Conservation (phyloP, 2,113 vertebrate genomes). For the Aplodontia rufa region DNA sequence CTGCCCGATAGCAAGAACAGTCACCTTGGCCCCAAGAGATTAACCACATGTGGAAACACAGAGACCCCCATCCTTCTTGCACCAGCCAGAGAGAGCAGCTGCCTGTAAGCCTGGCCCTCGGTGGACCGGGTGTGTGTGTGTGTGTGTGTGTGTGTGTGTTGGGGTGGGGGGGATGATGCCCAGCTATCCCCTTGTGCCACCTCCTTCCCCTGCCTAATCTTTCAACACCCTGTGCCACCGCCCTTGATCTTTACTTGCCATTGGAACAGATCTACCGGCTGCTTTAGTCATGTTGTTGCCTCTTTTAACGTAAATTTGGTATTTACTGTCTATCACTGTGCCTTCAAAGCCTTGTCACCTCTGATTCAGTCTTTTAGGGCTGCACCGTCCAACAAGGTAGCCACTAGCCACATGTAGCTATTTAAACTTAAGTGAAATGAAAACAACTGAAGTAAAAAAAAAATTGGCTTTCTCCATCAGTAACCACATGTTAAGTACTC, state of each 20-base stretch:
- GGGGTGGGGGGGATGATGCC: background rate
- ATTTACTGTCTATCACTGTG: background rate
- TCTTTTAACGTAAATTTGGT: slow-evolving; percentile 3
- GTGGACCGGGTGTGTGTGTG: background rate
- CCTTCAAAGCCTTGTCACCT: background rate
- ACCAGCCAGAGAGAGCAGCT: background rate
- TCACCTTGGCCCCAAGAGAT: slow-evolving; percentile 55
- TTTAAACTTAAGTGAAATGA: background rate
- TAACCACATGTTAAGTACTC: background rate
- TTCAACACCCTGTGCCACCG: background rate
- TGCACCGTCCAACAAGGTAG: background rate
- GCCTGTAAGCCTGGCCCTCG: background rate
- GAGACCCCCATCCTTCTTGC: slow-evolving; percentile 40
- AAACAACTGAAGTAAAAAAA: background rate
- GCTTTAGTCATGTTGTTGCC: background rate
- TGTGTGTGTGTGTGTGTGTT: no score
- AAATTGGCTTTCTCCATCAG: background rate
- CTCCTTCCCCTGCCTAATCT: background rate
- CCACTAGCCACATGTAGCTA: background rate
- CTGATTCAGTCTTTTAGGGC: background rate
- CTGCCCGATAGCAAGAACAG: slow-evolving; percentile 48
- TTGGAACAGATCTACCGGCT: background rate
- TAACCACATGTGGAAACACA: slow-evolving; percentile 50
- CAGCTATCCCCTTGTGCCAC: background rate
- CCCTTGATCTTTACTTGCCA: background rate